Base-by-base conservation (phyloP, 2,888 invertebrate genomes). In the Nezara viridula region DNA sequence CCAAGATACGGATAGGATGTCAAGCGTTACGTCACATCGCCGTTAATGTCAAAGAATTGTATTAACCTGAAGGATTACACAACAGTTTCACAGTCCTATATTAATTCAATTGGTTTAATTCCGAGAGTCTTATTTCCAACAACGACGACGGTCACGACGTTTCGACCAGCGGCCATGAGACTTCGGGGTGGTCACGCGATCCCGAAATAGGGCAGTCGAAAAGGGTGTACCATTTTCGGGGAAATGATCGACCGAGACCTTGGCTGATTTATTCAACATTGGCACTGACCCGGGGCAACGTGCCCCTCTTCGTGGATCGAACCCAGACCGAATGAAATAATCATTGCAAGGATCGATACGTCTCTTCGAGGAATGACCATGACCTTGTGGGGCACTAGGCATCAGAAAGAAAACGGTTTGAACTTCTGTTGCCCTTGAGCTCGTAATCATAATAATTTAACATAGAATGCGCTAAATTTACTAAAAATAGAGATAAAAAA, bases 231-330 rank as follows among this genome's bases (percentile, higher is more conserved):
- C 66, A 73, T 73, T 73, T 73, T 73, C 66, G 32, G 32, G 66
- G 66, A 73, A 73, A 73, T 73, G 66, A 73, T 73, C 66, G 66
- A 73, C 66, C 66, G 66, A 73, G 66, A 73, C 66, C 81, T 81
- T 81, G 81, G 44, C 21, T 81, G 19, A 73, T 81, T 81, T 81
- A 81, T 81, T 81, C 81, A 81, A n/a, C 5, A 4, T 40, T 81
- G 81, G 44, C 81, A 81, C 81, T 81, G 81, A 81, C 81, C 81
- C n/a, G 24, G 24, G 24, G 19, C 81, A 81, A 81, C 81, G 40
- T 3, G 14, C 40, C 14, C 81, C 2, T 12, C n/a, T 12, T 24
- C 44, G 32, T 0, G 16, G 81, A 81, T 81, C 81, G 81, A 81
- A 44, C 24, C 81, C 19, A 44, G 44, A 44, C 44, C 44, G 12